Conservation (phyloP, 1,140 invertebrate species). For the Phthorimaea operculella region DNA sequence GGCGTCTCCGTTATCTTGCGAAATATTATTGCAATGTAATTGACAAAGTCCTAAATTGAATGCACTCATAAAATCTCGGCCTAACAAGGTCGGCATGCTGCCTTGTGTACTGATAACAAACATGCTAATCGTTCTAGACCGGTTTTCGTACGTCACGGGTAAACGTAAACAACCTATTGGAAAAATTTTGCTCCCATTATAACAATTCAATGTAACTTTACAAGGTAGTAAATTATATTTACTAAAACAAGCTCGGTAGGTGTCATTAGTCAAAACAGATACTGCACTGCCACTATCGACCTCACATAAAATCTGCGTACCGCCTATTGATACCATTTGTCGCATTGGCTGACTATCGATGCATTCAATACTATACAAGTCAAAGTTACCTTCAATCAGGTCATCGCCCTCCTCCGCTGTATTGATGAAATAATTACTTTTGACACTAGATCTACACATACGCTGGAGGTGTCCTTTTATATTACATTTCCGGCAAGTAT, state of each 20-base stretch:
- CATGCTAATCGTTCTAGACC: not conserved
- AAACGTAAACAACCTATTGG: conserved; percentile 1
- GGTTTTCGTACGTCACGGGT: not conserved
- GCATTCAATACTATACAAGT: conserved; percentile 9
- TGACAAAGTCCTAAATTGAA: conserved; percentile 2
- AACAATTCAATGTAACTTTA: too few species aligned
- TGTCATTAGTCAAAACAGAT: conserved; percentile 1
- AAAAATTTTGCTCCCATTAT: conserved; percentile 7
- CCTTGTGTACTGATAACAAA: conserved; percentile 2
- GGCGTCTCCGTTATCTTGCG: not conserved
- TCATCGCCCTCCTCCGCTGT: not conserved
- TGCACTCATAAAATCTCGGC: conserved; percentile 6
- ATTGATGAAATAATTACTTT: not conserved
- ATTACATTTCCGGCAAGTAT: conserved; percentile 7
- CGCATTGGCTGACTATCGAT: conserved; percentile 5
- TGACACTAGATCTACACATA: not conserved
- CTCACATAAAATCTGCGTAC: not conserved
- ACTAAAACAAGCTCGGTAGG: not conserved
- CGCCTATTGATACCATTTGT: conserved; percentile 4
- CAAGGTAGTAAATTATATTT: not conserved
- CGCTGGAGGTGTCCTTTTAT: conserved; percentile 4
- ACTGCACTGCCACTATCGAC: conserved; percentile 8
- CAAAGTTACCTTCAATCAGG: not conserved
- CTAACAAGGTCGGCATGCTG: not conserved
- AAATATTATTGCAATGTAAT: conserved; percentile 3